Base-by-base conservation (phyloP, 2,113 vertebrate species). In the Oenanthe oenanthe region DNA sequence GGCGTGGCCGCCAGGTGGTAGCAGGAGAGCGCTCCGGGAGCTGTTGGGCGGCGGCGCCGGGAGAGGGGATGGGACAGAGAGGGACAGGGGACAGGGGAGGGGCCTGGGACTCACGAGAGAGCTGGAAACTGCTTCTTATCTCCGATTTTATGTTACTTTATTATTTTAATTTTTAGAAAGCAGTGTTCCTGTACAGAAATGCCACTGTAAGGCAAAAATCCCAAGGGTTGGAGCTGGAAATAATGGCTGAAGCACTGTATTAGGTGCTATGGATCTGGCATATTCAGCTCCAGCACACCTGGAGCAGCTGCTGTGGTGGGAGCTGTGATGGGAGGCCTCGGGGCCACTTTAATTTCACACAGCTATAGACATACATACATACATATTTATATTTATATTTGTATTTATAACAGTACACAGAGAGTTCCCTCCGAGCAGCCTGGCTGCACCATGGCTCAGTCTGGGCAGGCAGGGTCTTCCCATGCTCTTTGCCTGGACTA, bases 191-290 rank as follows among this genome's bases (percentile, higher is more conserved):
- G 4, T 38, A 75, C 66, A 93, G 92, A 89, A 83, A 73, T 17
- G 43, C 56, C 66, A 22, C 2, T 12, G 1, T 68, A 67, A 77
- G 10, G 38, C 73, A 63, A 4, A 54, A 38, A 9, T 17, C 31
- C 3, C 2, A 0, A n/a, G 32, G 57, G 74, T 12, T 63, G 66
- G 62, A 67, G 65, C 51, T 72, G 67, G 31, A 28, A 45, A 31
- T 4, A 10, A 2, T 2, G n/a, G 13, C 66, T 66, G 75, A 70
- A 76, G 34, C 9, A 1, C 19, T 43, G 38, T 1, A 32, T 1
- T 3, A n/a, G 54, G 25, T 28, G 40, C 63, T 9, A 13, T 2
- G 18, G 34, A 40, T 42, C 43, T 0, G 0, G 31, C 6, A 10
- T 38, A 5, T 10, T 47, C 26, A 17, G 28, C 54, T 88, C 62